Evolutionary conservation across 30 jellyfish, hydroid and myxozoan species (phyloP), one percentile per base, ranked within the genome.

Genomic region (Mastigias papua): DNA sequence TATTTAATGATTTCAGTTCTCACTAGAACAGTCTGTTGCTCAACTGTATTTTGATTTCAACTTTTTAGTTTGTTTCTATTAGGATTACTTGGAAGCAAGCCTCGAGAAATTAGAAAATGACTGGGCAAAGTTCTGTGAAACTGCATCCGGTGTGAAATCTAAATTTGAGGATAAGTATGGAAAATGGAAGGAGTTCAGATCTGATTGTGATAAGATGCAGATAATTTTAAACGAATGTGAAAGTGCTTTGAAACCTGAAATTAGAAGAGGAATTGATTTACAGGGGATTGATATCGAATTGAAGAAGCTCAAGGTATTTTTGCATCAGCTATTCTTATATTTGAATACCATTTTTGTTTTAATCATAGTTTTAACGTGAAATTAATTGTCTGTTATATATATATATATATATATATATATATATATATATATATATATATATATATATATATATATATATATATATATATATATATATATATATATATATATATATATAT

Each of bases 71-170:
- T 51, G 27, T 23, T 21, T 15, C 1, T 51, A 7, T 71, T 71
- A 88, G 91, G 70, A 46, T 13, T 19, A 31, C 10, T 50, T 88
- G 60, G 91, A 88, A 64, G 26, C 20, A 50, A 78, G 62, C 60
- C 96, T 88, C 7, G 96, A 72, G n/a, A 65, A 54, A 26, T 74
- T 78, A 8, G 96, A 88, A 67, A 29, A 79, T 29, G 96, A 78
- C 1, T 88, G 96, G 96, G 96, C 96, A 48, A 84, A 66, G 15
- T 88, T 77, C 61, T 88, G 96, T 63, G 88, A 79, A 58, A 25
- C 48, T 15, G 96, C 90, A 30, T 67, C 91, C 4, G 31, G 34
- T 23, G 83, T 72, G 76, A 88, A 88, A 48, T 30, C 86, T 5
- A 37, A 35, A 25, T 26, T 92, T 0, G 96, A 92, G 28, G 94